A percentile compares a stretch with the other conserved stretches of the same genome.
Evolutionary conservation across 2,797 vertebrate species (phyloP).

Genomic region (Yasuhikotakia modesta): DNA sequence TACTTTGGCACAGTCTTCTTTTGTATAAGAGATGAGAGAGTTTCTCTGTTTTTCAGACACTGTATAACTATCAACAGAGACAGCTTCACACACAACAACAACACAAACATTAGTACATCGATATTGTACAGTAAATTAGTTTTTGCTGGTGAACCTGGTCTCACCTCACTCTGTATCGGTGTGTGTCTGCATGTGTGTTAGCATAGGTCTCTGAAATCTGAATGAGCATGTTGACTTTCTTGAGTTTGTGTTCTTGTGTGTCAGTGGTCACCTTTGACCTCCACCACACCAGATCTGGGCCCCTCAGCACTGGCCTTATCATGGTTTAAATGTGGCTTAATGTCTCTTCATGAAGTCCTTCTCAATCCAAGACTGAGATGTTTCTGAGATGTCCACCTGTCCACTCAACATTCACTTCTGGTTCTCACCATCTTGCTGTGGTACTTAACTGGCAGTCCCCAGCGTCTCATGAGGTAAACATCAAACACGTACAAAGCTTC

Average conservation of each 20-base stretch:
- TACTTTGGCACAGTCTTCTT: slow-evolving; percentile 72
- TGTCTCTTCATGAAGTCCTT: slow-evolving; percentile 41
- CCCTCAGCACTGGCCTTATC: slow-evolving; percentile 54
- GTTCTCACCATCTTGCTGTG: slow-evolving; percentile 88
- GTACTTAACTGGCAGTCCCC: slow-evolving; percentile 87
- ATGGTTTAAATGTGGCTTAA: slow-evolving; percentile 46
- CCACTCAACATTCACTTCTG: slow-evolving; percentile 84
- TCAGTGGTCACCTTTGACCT: slow-evolving; percentile 61
- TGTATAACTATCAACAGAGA: slow-evolving; percentile 53
- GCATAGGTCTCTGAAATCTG: slow-evolving; percentile 1
- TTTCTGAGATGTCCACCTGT: slow-evolving; percentile 51
- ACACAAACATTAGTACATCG: slow-evolving; percentile 65
- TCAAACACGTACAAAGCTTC: slow-evolving; percentile 86
- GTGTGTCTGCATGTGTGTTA: slow-evolving; percentile 33
- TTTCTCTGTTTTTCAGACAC: slow-evolving; percentile 65
- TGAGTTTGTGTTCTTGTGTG: slow-evolving; percentile 39
- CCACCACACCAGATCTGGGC: slow-evolving; percentile 64
- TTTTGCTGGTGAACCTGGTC: slow-evolving; percentile 72
- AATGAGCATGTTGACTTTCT: slow-evolving; percentile 2
- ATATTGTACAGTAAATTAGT: slow-evolving; percentile 64
- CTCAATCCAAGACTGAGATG: slow-evolving; percentile 59
- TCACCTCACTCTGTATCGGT: slow-evolving; percentile 58
- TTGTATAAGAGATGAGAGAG: slow-evolving; percentile 24
- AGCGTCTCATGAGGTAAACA: slow-evolving; percentile 88
- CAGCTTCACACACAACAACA: slow-evolving; percentile 68